Conservation (phyloP, 2,797 vertebrate species). For the Lepus oiostolus region DNA sequence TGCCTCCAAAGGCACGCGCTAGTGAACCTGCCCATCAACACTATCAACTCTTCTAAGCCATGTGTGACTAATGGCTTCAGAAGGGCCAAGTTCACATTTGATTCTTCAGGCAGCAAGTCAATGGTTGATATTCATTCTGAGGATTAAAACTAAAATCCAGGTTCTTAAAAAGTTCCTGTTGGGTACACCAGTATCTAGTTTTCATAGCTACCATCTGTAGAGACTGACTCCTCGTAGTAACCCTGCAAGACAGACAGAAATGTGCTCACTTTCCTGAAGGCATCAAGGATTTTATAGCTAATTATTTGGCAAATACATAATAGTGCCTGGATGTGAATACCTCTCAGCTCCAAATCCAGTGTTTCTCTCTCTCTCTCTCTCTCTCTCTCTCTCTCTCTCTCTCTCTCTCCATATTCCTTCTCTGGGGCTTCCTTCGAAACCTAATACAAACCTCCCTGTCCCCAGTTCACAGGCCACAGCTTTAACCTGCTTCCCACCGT, state of each 20-base stretch:
- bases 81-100: conserved; percentile 17
- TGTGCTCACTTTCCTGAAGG: conserved; percentile 9
- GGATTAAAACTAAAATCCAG: conserved; percentile 59
- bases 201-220: conserved; percentile 2
- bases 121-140: conserved; percentile 48
- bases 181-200: background rate
- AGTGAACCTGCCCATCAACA: background rate
- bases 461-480: background rate
- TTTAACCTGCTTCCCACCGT: conserved; percentile 34
- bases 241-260: background rate
- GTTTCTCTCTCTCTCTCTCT: background rate
- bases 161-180: conserved; percentile 11
- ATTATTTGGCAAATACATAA: background rate
- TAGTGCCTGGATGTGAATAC: background rate
- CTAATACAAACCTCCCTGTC: background rate
- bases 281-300: background rate
- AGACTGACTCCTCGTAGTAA: background rate
- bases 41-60: background rate
- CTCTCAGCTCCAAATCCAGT: background rate
- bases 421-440: background rate
- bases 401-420: background rate
- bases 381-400: background rate
- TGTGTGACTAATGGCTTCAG: background rate
- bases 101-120: conserved; percentile 46
- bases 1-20: background rate